These are phyloP conservation scores for Stramonita haemastoma DNA, from an alignment of 2,888 invertebrate species.

Conservation along the genomic window DNA sequence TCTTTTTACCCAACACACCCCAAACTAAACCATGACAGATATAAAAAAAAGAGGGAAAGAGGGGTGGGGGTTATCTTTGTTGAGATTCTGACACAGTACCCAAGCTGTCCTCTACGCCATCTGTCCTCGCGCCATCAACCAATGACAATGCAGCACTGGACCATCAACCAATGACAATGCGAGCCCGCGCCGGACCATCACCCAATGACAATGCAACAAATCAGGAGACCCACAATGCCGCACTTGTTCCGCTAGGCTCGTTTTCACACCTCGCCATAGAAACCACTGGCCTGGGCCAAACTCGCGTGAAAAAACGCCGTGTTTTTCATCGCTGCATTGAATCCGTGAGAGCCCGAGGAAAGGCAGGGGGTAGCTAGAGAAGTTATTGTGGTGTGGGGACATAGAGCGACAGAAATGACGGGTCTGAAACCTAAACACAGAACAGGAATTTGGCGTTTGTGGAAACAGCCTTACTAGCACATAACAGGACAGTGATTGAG, in stretches of 20 bases:
- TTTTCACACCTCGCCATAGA: not conserved
- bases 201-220: constrained; percentile 14
- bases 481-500: too few species aligned
- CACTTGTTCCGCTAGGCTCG: not conserved
- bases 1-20: too few species aligned
- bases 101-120: not conserved
- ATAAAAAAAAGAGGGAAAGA: too few species aligned
- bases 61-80: too few species aligned
- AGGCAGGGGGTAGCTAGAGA: not conserved
- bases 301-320: constrained; percentile 3
- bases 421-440: not conserved
- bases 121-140: constrained; percentile 16
- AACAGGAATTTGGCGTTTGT: too few species aligned
- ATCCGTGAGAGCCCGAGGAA: not conserved
- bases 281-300: not conserved
- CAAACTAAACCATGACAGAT: too few species aligned
- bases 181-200: not conserved
- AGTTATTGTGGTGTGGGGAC: not conserved
- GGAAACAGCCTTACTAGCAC: too few species aligned
- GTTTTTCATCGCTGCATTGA: not conserved
- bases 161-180: constrained; percentile 17
- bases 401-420: not conserved
- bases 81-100: too few species aligned
- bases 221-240: not conserved
- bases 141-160: not conserved